Evolutionary conservation across 2,797 vertebrate species (phyloP), one percentile per base, ranked within the genome.

Genomic region (Uromys caudimaculatus): DNA sequence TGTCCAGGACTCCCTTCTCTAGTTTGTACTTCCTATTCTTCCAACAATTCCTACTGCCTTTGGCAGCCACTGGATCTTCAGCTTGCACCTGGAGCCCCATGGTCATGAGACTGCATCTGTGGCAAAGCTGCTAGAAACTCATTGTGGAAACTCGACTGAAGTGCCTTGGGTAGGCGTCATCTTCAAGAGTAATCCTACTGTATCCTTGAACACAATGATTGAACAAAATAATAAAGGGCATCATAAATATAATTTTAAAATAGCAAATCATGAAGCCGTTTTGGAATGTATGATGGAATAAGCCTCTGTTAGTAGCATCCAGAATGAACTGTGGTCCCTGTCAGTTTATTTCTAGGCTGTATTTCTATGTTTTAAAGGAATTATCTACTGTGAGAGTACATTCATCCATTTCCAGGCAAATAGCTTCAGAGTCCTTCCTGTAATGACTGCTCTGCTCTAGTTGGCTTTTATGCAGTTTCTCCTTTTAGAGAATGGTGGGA

Each of bases 401-500:
- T 3, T 75, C 71, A 81, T n/a, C 3, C 23, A 54, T 60, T 17
- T 90, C 54, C 54, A 58, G 79, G 71, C 17, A 90, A 79, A 54
- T 16, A 38, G 50, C 73, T 60, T 94, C 47, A 44, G 47, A 14
- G 3, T 88, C 8, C 16, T 69, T 44, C 35, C 41, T 83, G 14
- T n/a, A 81, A 60, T 35, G 81, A 7, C 71, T 47, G 38, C 17
- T 84, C 54, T 29, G 38, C 17, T 84, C 54, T 29, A 73, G 9
- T 62, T 75, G 24, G 52, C 76, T 94, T 78, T 94, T 47, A 67
- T 89, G 71, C 14, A 79, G 10, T 3, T 14, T 93, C 84, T 89
- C 54, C 12, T 86, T 95, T 86, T 81, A 96, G 94, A 96, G 14
- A 90, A 93, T 4, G 54, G 16, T 56, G 75, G 62, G 87, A 58